Conservation (phyloP, 2,113 vertebrate genomes). For the Casuarius casuarius region DNA sequence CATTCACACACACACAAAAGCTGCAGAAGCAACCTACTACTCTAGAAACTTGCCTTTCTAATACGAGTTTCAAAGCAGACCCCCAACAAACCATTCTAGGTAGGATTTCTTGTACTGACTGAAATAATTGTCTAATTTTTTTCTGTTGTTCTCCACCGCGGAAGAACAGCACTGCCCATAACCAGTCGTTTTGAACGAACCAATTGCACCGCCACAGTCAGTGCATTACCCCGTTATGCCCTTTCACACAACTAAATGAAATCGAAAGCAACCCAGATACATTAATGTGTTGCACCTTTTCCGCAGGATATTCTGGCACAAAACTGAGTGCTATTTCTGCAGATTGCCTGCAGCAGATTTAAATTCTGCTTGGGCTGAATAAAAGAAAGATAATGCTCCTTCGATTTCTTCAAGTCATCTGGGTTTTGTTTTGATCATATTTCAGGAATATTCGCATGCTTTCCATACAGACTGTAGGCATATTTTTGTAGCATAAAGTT, state of each 20-base stretch:
- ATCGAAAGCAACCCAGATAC: background rate
- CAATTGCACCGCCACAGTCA: background rate
- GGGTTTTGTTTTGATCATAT: conserved; percentile 42
- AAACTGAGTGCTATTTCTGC: conserved; percentile 18
- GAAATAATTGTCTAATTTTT: background rate
- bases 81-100: background rate
- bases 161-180: background rate
- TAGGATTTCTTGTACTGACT: background rate
- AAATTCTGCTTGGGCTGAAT: conserved; percentile 11
- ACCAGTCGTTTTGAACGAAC: background rate
- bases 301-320: background rate
- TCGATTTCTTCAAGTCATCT: background rate
- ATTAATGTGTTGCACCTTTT: background rate
- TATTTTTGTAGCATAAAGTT: conserved; percentile 17
- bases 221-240: background rate
- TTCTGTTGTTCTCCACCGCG: background rate
- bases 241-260: background rate
- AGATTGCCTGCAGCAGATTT: conserved; percentile 12
- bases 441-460: conserved; percentile 17
- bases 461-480: background rate
- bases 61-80: background rate
- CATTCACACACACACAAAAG: background rate
- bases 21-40: background rate
- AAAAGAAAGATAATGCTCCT: conserved; percentile 38
- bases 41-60: background rate